Base-by-base conservation (phyloP, 1,140 invertebrate genomes). In the Phenacoccus solenopsis region DNA sequence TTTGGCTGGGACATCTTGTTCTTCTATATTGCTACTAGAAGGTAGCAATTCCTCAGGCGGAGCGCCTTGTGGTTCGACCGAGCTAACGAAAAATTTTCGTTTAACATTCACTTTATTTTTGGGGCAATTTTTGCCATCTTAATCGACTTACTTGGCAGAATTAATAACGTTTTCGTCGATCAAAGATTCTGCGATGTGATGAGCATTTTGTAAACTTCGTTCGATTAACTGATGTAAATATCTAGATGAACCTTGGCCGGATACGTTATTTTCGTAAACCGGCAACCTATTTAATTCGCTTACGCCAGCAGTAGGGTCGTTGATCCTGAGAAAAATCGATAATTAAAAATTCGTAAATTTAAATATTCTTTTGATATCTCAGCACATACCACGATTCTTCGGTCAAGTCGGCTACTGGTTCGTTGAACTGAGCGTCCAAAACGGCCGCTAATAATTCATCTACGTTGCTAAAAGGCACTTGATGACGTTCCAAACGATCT, bases 401-500 rank as follows among this genome's bases (percentile, higher is more conserved):
- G 67, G 30, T 68, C 27, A 32, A 21, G 20, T 28, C 28, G 5
- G 67, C 30, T 5, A 35, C 67, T 5, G 67, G 20, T 35, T 56
- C 59, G 25, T 70, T 35, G n/a, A 56, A 70, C 38, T 70, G 59
- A 30, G 21, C 25, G n/a, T 57, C 24, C 21, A 67, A 25, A 32
- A 61, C 30, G 16, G 70, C 28, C 30, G 57, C 4, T 16, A 61
- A 5, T 61, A 70, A 16, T 67, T 27, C 61, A 61, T 61, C 30
- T 22, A 32, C 57, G 59, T 24, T 16, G 20, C 20, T n/a, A 22
- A 64, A 64, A 3, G 81, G 82, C 67, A 77, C 71, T 21, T 86
- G 85, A 25, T 82, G 83, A 70, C 80, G 75, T 35, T 83, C 81
- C 64, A 88, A 74, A 75, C 84, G 80, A 59, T 81, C 78, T 49